Percentiles rank a stretch among this genome's conserved stretches.
Conservation (phyloP, 2,888 invertebrate genomes). For the Heliconius erato region DNA sequence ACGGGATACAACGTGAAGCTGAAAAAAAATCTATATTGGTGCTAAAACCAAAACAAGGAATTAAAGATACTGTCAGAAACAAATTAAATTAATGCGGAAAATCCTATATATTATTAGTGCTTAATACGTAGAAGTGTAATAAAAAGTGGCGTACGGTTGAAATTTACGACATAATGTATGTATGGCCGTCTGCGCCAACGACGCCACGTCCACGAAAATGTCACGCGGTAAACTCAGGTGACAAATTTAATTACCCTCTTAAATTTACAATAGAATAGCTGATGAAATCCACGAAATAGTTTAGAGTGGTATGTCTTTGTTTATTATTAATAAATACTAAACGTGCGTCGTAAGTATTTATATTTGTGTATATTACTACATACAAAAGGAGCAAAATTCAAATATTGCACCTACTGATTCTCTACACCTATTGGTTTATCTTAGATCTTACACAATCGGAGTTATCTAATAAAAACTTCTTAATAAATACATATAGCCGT, state of each 20-base stretch:
- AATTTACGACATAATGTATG: constrained; percentile 32
- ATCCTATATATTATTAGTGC: constrained; percentile 22
- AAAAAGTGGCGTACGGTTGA: constrained; percentile 34
- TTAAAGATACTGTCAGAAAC: background rate
- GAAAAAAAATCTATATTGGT: background rate
- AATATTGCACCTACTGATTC: no score
- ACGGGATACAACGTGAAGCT: background rate
- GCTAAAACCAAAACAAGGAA: background rate
- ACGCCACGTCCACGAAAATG: constrained; percentile 32
- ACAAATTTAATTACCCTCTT: constrained; percentile 58
- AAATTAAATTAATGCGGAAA: background rate
- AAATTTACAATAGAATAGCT: constrained; percentile 57
- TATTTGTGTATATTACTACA: no score
- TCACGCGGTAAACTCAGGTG: constrained; percentile 41
- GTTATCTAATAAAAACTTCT: no score
- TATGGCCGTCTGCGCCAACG: constrained; percentile 27
- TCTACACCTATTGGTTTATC: no score
- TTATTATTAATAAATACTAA: constrained; percentile 9
- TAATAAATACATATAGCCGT: no score
- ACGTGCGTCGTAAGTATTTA: background rate
- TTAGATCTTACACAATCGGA: no score
- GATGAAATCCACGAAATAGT: constrained; percentile 54
- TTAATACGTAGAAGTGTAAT: constrained; percentile 39
- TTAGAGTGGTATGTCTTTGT: background rate
- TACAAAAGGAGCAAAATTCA: no score